These are phyloP conservation scores for Caranx melampygus DNA, from an alignment of 2,113 vertebrate species.

Conservation along the genomic window DNA sequence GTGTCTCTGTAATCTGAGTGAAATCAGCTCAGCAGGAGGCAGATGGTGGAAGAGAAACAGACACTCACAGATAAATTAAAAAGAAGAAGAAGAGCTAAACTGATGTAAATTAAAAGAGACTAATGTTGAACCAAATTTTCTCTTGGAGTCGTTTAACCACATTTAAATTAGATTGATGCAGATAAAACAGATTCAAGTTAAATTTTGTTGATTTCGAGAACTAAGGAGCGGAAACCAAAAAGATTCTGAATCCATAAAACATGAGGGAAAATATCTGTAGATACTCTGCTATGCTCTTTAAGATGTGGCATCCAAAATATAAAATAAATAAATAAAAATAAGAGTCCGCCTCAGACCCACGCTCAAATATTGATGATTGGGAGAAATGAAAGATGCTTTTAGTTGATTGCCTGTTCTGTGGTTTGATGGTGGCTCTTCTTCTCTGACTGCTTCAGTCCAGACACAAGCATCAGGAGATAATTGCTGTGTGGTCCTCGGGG, in stretches of 20 bases:
- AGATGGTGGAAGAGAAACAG: background rate
- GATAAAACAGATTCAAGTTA: background rate
- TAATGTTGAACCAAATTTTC: background rate
- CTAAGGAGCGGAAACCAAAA: background rate
- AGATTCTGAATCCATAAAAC: background rate
- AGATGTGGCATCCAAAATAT: background rate
- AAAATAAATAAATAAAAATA: background rate
- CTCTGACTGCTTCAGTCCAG: background rate
- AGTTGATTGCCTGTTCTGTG: background rate
- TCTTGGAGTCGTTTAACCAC: background rate
- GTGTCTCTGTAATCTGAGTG: background rate
- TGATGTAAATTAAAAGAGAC: background rate
- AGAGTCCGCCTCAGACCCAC: background rate
- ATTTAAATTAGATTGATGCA: background rate
- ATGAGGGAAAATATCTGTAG: background rate
- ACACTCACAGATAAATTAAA: background rate
- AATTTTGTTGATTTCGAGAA: background rate
- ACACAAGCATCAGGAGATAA: constrained; percentile 9
- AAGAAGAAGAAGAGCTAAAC: background rate
- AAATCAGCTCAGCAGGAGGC: background rate
- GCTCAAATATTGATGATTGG: constrained; percentile 13
- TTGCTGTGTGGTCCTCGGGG: background rate
- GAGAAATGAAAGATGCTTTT: background rate
- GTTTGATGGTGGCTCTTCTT: background rate
- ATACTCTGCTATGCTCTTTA: constrained; percentile 4